Evolutionary conservation across 2,888 invertebrate species (phyloP), one percentile per base, ranked within the genome.

Genomic region (Synergus umbraculus): DNA sequence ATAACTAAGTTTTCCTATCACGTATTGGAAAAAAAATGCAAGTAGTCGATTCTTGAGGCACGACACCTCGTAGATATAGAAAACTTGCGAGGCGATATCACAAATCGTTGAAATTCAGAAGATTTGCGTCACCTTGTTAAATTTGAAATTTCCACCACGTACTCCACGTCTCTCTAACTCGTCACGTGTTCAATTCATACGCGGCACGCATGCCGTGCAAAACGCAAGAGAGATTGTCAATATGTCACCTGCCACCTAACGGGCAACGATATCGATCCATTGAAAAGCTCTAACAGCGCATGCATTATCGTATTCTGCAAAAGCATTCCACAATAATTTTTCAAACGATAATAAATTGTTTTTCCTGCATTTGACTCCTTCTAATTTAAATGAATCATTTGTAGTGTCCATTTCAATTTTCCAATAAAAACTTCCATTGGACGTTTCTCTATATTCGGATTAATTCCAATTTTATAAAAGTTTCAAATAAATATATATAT

Each of bases 181-280:
- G 49, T 69, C 69, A 69, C 69, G 49, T 49, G 69, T 69, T 29
- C 46, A 49, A 69, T 44, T 67, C 43, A 44, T 44, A 66, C 66
- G 66, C 66, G 66, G 44, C 66, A 66, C 69, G 69, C 69, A 69
- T 49, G 54, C 22, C 49, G 54, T 73, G 73, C 73, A 73, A 73
- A 73, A 73, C 49, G 73, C 73, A 67, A 67, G 67, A 67, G 67
- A 66, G n/a, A 66, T 66, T 43, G 66, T 66, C 44, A 73, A 73
- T 54, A 54, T 73, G 54, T 73, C 73, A 73, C 73, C 49, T 73
- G 73, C 73, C 73, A 73, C 73, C 54, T 73, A 73, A 73, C 49
- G 73, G 54, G 46, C 49, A 49, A 69, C 46, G 67, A 46, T 69
- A 69, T 69, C 69, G 69, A 69, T 49, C 69, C 29, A 69, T 49